Evolutionary conservation across 2,888 invertebrate species (phyloP).

Genomic region (Ichneumoninae sp.): DNA sequence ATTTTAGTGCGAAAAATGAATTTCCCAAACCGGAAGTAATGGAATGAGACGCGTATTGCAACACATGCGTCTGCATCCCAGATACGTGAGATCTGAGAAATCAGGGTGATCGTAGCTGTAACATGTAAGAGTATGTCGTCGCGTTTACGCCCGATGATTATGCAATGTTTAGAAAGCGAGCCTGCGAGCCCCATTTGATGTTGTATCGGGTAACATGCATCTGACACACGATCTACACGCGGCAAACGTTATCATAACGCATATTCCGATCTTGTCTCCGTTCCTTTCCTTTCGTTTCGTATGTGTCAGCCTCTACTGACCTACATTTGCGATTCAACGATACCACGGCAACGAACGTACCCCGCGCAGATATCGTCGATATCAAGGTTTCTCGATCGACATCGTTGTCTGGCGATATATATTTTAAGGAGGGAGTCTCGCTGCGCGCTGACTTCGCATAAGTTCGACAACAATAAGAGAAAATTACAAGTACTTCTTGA

Average conservation of each 20-base stretch:
- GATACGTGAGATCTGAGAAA: conserved; percentile 26
- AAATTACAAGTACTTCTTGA: too few relatives aligned
- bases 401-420: not conserved
- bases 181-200: conserved; percentile 61
- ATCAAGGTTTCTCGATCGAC: not conserved
- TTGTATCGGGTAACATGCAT: conserved; percentile 54
- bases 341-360: not conserved
- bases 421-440: not conserved
- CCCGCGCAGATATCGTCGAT: not conserved
- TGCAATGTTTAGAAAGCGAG: conserved; percentile 77
- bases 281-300: conserved; percentile 17
- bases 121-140: conserved; percentile 45
- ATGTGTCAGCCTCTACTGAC: not conserved
- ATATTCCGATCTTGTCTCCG: conserved; percentile 22
- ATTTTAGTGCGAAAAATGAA: not conserved
- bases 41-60: not conserved
- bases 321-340: not conserved
- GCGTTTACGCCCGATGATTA: conserved; percentile 60
- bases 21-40: not conserved
- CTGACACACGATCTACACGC: conserved; percentile 59
- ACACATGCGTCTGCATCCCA: not conserved
- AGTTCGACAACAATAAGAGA: too few relatives aligned
- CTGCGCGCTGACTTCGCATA: too few relatives aligned
- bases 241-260: conserved; percentile 30
- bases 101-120: conserved; percentile 23